These are phyloP conservation scores for Tokudaia tokunoshimensis DNA, from an alignment of 2,797 vertebrate genomes.

Conservation along the genomic window DNA sequence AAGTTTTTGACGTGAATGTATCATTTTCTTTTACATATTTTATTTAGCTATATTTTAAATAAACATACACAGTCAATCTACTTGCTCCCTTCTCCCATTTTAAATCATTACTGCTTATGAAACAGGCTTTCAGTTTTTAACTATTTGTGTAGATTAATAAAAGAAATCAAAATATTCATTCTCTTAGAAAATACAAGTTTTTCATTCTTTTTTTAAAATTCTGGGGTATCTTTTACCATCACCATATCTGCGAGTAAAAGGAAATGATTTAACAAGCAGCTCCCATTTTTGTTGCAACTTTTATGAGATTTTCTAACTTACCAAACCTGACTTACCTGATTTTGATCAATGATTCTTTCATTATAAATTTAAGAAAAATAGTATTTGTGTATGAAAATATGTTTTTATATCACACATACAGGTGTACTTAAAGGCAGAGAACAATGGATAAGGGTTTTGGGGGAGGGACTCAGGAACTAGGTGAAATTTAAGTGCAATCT, in stretches of 20 bases:
- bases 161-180: conserved; percentile 63
- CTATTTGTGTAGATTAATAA: conserved; percentile 62
- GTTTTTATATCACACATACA: background rate
- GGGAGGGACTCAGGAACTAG: background rate
- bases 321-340: conserved; percentile 51
- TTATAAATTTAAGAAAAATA: background rate
- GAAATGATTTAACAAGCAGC: conserved; percentile 44
- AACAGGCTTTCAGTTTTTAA: conserved; percentile 66
- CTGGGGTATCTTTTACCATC: conserved; percentile 41
- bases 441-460: background rate
- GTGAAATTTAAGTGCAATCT: conserved; percentile 26
- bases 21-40: background rate
- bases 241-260: conserved; percentile 55
- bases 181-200: conserved; percentile 27
- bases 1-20: background rate
- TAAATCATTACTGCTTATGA: conserved; percentile 36
- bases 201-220: background rate
- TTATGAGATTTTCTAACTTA: conserved; percentile 46
- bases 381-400: conserved; percentile 6
- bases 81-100: background rate
- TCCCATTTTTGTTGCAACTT: background rate
- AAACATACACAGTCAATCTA: background rate
- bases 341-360: background rate
- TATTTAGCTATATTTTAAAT: background rate
- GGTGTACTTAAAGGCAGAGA: background rate